Evolutionary conservation across 53 echinoderm and acorn worm genomes (phyloP), one percentile per base, ranked within the genome.

Genomic region (Patiria pectinifera): DNA sequence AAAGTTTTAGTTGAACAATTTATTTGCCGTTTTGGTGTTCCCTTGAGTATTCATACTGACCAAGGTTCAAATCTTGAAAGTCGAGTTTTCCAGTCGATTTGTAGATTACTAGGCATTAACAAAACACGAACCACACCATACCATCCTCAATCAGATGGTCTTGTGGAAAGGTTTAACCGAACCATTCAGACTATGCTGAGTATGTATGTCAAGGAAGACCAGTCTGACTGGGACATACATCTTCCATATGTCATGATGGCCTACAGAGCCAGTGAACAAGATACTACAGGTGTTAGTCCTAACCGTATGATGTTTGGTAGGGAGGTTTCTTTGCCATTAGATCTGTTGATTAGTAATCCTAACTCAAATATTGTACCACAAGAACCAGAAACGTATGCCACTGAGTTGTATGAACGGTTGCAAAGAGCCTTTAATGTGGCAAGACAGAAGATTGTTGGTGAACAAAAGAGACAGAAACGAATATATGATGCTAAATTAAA

Each of bases 221-320:
- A 93, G 21, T 53, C 66, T 14, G 85, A 93, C 21, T 94, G 94
- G 93, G 89, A 93, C 45, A 9, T 58, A 11, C 90, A 90, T 48
- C 26, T 94, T 8, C 82, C 94, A 1, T 86, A 91, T 24, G 82
- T 60, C 13, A 78, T 86, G 43, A 94, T 94, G 94, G 86, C 82
- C 2, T 91, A 94, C 26, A 48, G 94, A 43, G 83, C 94, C 2
- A 76, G 81, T 35, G 86, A 49, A 21, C 94, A 94, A 49, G 94
- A 91, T 0, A 91, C 91, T 4, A 91, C 87, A 8, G 82, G 86
- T 71, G 48, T 71, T 16, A 86, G 91, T 11, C 94, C 94, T 7
- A 91, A 91, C 8, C 71, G 86, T 43, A 91, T 94, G 82, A 94
- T 92, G 94, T 87, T 94, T 9, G 94, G 94, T 1, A 72, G 94